phyloP scores from a whole-genome alignment of 1,140 invertebrate species.

The Penaeus vannamei region DNA sequence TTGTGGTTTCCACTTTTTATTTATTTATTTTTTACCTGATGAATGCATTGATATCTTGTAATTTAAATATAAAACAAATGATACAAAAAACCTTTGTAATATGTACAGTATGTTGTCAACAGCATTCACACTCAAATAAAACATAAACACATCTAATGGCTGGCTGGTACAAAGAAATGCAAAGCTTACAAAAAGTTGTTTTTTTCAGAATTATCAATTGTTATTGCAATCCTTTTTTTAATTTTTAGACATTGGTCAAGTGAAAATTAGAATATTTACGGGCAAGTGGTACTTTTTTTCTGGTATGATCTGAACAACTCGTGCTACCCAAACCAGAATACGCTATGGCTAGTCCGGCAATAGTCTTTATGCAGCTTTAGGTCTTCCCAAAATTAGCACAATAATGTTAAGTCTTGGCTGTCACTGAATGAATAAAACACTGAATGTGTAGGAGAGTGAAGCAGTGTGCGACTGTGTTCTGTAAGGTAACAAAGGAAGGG shows the following conservation, averaged over 20 bases:
- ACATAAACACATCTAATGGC: too few species aligned
- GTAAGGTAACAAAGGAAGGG: not conserved
- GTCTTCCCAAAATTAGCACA: conserved; percentile 63
- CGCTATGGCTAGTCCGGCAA: conserved; percentile 51
- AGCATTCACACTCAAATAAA: too few species aligned
- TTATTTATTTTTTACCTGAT: not conserved
- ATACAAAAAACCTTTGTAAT: not conserved
- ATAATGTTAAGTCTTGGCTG: conserved; percentile 51
- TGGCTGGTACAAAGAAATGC: too few species aligned
- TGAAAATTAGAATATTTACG: too few species aligned
- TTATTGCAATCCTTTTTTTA: too few species aligned
- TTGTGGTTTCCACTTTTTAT: not conserved
- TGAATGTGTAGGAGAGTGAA: conserved; percentile 6
- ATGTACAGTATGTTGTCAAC: too few species aligned
- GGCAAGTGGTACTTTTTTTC: too few species aligned
- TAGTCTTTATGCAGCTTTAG: conserved; percentile 61
- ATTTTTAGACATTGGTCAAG: too few species aligned
- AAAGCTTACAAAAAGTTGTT: too few species aligned
- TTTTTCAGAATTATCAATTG: too few species aligned
- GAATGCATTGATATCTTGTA: not conserved
- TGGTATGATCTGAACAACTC: not conserved
- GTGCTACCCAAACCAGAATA: conserved; percentile 37
- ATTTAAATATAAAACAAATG: not conserved
- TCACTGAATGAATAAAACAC: not conserved
- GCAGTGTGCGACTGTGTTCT: conserved; percentile 4